Evolutionary conservation across 2,113 vertebrate genomes (phyloP), one percentile per base, ranked within the genome.

Genomic region (Oncorhynchus gorbuscha): DNA sequence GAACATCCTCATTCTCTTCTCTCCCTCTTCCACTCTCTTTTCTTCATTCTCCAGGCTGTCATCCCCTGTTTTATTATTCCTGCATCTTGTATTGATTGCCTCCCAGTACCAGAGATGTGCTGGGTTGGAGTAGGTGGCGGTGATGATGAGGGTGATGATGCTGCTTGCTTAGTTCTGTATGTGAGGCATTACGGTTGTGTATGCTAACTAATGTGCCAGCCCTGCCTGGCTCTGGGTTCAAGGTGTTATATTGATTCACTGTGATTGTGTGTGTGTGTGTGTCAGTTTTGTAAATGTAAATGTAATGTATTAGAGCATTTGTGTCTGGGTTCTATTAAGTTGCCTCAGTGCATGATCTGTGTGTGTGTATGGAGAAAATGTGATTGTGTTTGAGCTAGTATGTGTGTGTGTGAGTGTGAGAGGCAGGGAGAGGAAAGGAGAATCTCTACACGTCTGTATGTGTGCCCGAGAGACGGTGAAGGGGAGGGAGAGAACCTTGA

Each of bases 1-100:
- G 73, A 55, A 84, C 79, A 75, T 22, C 62, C 30, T 76, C 77
- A 74, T 78, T 69, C 62, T 49, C 22, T 66, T 32, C 61, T 49
- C 45, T 28, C 30, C 48, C 48, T 75, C 35, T 39, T 20, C 64
- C 49, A 5, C 32, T 76, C 64, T 59, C 20, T 48, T 39, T 20
- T 26, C 51, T n/a, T 22, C 69, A 77, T 24, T 71, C 16, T 9
- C 35, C 59, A n/a, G 14, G 65, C 39, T 66, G 16, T 70, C 13
- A 48, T 45, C 49, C 0, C 28, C 68, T 18, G n/a, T 48, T 35
- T 73, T 22, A 16, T 73, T 22, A 16, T 48, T 71, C 72, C 6
- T 67, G 39, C 8, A 30, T 80, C 16, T 71, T 13, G 5, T 59
- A 69, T 45, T 79, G 81, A 76, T 68, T 24, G 55, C 30, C 24